Evolutionary conservation across 2,113 vertebrate species (phyloP).

Genomic region (Isichthys henryi): DNA sequence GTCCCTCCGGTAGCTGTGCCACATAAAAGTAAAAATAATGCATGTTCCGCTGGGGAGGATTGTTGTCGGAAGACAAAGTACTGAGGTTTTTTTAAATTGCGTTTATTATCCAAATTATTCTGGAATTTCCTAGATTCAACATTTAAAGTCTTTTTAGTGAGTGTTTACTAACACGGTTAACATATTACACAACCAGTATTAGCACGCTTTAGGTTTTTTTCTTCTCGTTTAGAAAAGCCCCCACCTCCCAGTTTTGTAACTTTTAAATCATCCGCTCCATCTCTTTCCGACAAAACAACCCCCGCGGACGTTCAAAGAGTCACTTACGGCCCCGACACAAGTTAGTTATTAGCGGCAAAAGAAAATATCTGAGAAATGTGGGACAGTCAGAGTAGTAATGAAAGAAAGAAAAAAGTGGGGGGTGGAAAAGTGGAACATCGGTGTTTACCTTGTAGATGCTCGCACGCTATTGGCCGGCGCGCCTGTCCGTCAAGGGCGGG

Average conservation of each 20-base stretch:
- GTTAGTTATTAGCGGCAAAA: constrained; percentile 5
- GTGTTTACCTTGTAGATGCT: constrained; percentile 28
- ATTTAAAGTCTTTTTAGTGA: not conserved
- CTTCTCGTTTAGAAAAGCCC: not conserved
- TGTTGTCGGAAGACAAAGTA: not conserved
- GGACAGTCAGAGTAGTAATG: not conserved
- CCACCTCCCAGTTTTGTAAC: not conserved
- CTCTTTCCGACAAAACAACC: constrained; percentile 10
- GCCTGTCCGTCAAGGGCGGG: constrained; percentile 25
- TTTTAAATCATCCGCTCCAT: not conserved
- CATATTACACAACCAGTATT: not conserved
- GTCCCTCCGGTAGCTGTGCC: not conserved
- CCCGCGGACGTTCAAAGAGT: not conserved
- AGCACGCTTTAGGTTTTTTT: not conserved
- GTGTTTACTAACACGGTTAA: not conserved
- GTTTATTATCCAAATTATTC: not conserved
- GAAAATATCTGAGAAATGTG: constrained; percentile 8
- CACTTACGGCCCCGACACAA: not conserved
- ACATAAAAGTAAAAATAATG: not conserved
- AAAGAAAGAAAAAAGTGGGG: not conserved
- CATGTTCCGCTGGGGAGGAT: not conserved
- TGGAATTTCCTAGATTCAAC: not conserved
- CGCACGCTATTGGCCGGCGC: constrained; percentile 22
- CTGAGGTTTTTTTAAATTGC: not conserved
- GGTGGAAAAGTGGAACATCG: not conserved